Evolutionary conservation across 1,140 invertebrate genomes (phyloP).

Genomic region (Drosophila novamexicana): DNA sequence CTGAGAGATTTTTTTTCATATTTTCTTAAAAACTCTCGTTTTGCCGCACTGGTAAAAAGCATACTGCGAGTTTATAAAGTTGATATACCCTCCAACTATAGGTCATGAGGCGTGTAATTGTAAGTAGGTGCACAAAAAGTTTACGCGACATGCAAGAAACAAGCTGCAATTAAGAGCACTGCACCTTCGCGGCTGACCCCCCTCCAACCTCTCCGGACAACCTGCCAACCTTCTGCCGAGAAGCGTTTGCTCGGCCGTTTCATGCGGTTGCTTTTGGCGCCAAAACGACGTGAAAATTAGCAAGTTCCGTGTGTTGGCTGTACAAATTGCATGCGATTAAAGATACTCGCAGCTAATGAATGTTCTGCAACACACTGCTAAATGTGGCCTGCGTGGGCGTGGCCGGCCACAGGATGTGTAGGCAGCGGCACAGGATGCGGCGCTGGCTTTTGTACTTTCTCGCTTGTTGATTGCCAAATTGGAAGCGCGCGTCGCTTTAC

Average conservation of each 20-base stretch:
- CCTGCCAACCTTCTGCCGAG: background rate
- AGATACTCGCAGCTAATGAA: slow-evolving; percentile 79
- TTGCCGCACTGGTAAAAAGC: too few relatives aligned
- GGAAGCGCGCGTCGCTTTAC: slow-evolving; percentile 49
- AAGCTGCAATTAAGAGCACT: slow-evolving; percentile 70
- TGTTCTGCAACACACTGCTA: slow-evolving; percentile 71
- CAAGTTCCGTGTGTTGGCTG: slow-evolving; percentile 67
- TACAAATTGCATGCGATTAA: slow-evolving; percentile 80
- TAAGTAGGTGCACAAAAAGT: slow-evolving; percentile 55
- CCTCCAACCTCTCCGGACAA: background rate
- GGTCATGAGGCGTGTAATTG: background rate
- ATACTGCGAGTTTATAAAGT: background rate
- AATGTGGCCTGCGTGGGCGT: slow-evolving; percentile 33
- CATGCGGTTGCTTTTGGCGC: slow-evolving; percentile 30
- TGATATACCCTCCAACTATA: background rate
- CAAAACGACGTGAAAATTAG: slow-evolving; percentile 74
- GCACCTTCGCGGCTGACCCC: slow-evolving; percentile 25
- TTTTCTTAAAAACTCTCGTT: too few relatives aligned
- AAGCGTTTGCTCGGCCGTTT: slow-evolving; percentile 2
- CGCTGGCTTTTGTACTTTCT: slow-evolving; percentile 38
- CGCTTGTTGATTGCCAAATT: slow-evolving; percentile 65
- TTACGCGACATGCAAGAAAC: slow-evolving; percentile 75
- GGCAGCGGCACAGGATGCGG: slow-evolving; percentile 54
- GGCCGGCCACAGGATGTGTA: slow-evolving; percentile 50
- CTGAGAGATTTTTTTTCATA: too few relatives aligned